These are phyloP conservation scores for Nemurella pictetii DNA, from an alignment of 2,888 invertebrate genomes.

Conservation along the genomic window DNA sequence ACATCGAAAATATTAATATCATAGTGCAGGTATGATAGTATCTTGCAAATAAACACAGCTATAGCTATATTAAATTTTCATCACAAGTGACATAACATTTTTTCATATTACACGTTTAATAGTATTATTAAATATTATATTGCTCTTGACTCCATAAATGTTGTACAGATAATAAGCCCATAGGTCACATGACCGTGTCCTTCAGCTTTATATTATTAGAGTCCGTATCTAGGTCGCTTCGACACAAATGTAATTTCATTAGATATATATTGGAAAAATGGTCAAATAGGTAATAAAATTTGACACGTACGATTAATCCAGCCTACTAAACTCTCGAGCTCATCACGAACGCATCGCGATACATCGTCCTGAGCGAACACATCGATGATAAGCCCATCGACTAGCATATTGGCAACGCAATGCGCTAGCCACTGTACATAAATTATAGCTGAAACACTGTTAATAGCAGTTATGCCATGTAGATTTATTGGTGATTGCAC, in stretches of 20 bases:
- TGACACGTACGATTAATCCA: background rate
- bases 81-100: background rate
- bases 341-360: background rate
- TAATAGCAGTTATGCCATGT: background rate
- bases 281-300: background rate
- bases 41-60: background rate
- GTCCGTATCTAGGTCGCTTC: background rate
- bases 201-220: background rate
- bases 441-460: background rate
- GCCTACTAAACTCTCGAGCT: background rate
- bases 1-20: background rate
- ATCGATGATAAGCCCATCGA: too few species aligned
- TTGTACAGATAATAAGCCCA: background rate
- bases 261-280: background rate
- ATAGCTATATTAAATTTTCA: background rate
- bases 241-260: background rate
- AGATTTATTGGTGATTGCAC: background rate
- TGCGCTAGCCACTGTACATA: background rate
- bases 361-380: background rate
- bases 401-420: too few species aligned
- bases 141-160: background rate
- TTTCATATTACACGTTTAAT: background rate
- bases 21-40: background rate
- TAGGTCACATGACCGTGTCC: background rate
- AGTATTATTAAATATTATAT: background rate